phyloP scores from a whole-genome alignment of 2,888 invertebrate genomes.

The Xanthia icteritia region DNA sequence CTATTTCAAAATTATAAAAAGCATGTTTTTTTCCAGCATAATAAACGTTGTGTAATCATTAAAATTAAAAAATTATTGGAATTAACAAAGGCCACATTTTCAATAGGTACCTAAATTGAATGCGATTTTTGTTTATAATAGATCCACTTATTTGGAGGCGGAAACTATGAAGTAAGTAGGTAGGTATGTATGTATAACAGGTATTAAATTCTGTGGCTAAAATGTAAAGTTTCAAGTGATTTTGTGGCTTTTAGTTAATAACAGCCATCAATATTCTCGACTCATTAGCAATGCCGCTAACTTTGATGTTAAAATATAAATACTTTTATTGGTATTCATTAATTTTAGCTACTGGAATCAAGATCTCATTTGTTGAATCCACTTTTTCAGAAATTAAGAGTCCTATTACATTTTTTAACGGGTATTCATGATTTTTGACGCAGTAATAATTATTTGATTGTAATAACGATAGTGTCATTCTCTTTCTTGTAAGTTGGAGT shows the following conservation, averaged over 20 bases:
- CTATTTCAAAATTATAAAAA: too few relatives aligned
- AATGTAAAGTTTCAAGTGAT: constrained; percentile 9
- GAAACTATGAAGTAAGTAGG: neutral
- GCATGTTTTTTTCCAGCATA: too few relatives aligned
- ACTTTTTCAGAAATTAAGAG: neutral
- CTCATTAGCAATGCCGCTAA: constrained; percentile 1
- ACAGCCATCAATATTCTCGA: neutral
- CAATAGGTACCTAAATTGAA: neutral
- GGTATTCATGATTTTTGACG: too few relatives aligned
- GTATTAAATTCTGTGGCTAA: constrained; percentile 9
- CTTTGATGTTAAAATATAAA: constrained; percentile 7
- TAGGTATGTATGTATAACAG: neutral
- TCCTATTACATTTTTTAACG: too few relatives aligned
- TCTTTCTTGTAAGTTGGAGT: too few relatives aligned
- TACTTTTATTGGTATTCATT: constrained; percentile 5
- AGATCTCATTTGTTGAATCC: neutral
- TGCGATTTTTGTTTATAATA: neutral
- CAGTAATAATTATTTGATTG: too few relatives aligned
- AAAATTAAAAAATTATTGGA: neutral
- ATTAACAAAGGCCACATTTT: neutral
- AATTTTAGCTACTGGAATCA: constrained; percentile 3
- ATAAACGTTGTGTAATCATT: too few relatives aligned
- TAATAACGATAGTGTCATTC: too few relatives aligned
- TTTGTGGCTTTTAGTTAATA: neutral
- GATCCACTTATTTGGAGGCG: neutral